Evolutionary conservation across 2,888 invertebrate species (phyloP), one percentile per base, ranked within the genome.

Genomic region (Papilio elwesi): DNA sequence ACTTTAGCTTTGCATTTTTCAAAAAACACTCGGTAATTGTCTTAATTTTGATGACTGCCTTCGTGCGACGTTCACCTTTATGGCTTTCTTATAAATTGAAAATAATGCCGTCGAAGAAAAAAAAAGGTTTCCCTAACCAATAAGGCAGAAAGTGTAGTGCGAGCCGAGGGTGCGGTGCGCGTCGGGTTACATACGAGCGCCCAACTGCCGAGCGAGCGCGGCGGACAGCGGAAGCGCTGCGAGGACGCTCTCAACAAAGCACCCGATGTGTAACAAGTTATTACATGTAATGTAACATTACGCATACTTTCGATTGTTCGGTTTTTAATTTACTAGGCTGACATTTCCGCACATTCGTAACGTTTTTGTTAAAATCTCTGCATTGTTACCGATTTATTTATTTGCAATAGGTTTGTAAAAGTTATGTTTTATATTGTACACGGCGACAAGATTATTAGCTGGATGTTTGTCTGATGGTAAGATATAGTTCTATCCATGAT

Each of bases 81-180:
- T 77, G 92, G 89, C 85, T 91, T 91, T 91, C 81, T 81, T 85
- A 83, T 82, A 86, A 87, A 86, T 84, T 81, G 84, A 82, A 84
- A 83, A 84, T 83, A 84, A 86, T 83, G 81, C 79, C 78, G 78
- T 75, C 79, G 82, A 82, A 85, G 79, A 83, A 83, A 84, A 83
- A 43, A 86, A 89, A 91, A 88, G 92, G 92, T 89, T 92, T 92
- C 89, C 85, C 85, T 81, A 81, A 83, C 80, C 83, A 83, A 81
- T 82, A 81, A 78, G 80, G 55, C 59, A 70, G 51, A 70, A 73
- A 78, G 76, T 76, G 79, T 74, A 77, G 77, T 71, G 72, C 78
- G 59, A 77, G 78, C 74, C 78, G 77, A 79, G 78, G 78, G 79
- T 78, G 80, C 76, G 80, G 78, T 77, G 70, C 73, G 74, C 79